Conservation (phyloP, 1,140 invertebrate species). For the Sinonovacula constricta region DNA sequence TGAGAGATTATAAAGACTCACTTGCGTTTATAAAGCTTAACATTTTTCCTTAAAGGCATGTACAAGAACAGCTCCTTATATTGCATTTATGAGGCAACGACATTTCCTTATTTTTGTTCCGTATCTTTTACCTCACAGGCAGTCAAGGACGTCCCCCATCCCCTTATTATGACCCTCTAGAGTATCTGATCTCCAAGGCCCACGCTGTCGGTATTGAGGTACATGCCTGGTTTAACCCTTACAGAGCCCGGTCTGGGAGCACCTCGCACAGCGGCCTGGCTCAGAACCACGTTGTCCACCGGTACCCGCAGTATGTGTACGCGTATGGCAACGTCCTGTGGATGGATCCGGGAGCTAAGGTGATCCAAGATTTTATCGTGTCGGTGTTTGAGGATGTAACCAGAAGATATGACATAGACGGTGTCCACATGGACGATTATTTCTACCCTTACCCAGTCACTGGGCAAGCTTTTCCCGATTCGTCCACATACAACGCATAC, state of each 20-base stretch:
- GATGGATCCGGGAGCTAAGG: conserved; percentile 73
- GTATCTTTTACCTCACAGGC: background rate
- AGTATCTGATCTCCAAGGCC: conserved; percentile 63
- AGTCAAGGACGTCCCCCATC: conserved; percentile 68
- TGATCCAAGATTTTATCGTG: conserved; percentile 59
- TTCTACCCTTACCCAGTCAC: conserved; percentile 75
- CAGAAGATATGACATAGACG: conserved; percentile 73
- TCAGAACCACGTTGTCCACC: conserved; percentile 68
- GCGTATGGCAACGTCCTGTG: conserved; percentile 67
- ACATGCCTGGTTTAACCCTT: conserved; percentile 77
- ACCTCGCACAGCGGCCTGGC: conserved; percentile 59
- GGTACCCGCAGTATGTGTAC: conserved; percentile 66
- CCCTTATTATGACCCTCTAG: conserved; percentile 72
- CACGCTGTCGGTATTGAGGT: conserved; percentile 71
- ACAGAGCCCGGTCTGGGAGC: conserved; percentile 62
- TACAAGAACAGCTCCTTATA: too few relatives aligned
- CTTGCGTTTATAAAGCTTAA: too few relatives aligned
- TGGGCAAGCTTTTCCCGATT: conserved; percentile 67
- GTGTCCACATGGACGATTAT: conserved; percentile 76
- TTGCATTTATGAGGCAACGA: too few relatives aligned
- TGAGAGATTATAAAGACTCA: too few relatives aligned
- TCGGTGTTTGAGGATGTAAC: conserved; percentile 69
- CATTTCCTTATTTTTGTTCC: too few relatives aligned
- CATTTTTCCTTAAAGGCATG: too few relatives aligned
- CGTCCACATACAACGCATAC: conserved; percentile 66